Evolutionary conservation across 1,140 invertebrate species (phyloP), one percentile per base, ranked within the genome.

Genomic region (Episyrphus balteatus): DNA sequence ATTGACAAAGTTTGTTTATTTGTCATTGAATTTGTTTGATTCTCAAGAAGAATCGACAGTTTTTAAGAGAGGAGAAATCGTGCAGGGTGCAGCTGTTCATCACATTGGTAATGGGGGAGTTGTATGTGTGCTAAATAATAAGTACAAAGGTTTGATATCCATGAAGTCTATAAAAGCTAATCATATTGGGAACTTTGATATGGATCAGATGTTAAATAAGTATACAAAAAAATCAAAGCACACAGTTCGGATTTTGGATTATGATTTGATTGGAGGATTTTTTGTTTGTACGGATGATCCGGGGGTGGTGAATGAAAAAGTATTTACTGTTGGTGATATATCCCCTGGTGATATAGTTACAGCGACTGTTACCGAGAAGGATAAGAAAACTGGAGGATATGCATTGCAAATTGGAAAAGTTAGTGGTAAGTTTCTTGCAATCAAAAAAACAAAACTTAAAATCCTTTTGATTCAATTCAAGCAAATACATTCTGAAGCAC

Each of bases 1-100:
- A 1, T 70, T 77, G 1, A 74, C 81, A 10, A 86, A 85, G 60
- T 73, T 78, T n/a, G 72, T 73, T 2, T 78, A 78, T 53, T 70
- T 83, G 42, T 75, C 70, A 10, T 54, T 77, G 7, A 58, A 68
- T 44, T 30, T 57, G 10, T 40, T 55, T 14, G 38, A 36, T 7
- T 32, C 43, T 3, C 30, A 42, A 5, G 42, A 44, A 13, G 33
- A 61, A 30, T 51, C 52, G 18, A 44, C 56, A 40, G 54, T 44
- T 1, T 51, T 77, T 0, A 59, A 64, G 26, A 50, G 66, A 30
- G 80, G 80, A 11, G 68, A 73, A 15, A 61, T 79, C 14, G 52
- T 79, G 13, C 54, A 75, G 19, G 67, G 72, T 41, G 75, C 75
- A 10, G 65, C 55, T 43, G 69, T 77, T 3, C 41, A 73, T 14